Percentiles rank a stretch among this genome's conserved stretches.
Conservation (phyloP, 2,888 invertebrate species). For the Rutpela maculata region DNA sequence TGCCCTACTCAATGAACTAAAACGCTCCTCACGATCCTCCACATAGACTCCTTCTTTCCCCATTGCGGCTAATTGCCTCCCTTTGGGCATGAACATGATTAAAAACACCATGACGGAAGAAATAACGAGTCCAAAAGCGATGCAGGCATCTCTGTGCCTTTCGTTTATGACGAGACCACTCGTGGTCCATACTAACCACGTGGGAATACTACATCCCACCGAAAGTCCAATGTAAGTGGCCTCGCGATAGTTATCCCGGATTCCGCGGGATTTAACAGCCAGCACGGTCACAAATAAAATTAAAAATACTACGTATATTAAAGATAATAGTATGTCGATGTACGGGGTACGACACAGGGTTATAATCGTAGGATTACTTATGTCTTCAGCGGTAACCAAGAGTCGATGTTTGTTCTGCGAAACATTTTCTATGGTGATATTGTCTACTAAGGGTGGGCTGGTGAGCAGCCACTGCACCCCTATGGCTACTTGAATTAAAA, state of each 20-base stretch:
- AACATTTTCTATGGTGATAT: constrained; percentile 70
- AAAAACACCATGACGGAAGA: constrained; percentile 91
- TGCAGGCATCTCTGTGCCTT: constrained; percentile 89
- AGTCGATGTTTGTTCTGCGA: constrained; percentile 70
- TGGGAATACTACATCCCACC: constrained; percentile 89
- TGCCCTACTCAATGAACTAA: constrained; percentile 85
- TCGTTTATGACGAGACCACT: constrained; percentile 88
- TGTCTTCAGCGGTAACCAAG: constrained; percentile 70
- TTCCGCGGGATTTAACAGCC: constrained; percentile 89
- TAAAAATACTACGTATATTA: constrained; percentile 89
- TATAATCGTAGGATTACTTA: constrained; percentile 62
- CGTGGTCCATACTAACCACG: constrained; percentile 90
- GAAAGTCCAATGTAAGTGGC: constrained; percentile 94
- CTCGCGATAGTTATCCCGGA: constrained; percentile 95
- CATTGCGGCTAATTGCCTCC: constrained; percentile 92
- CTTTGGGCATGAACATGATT: constrained; percentile 96
- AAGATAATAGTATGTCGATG: constrained; percentile 84
- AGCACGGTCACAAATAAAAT: constrained; percentile 90
- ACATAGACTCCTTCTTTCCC: constrained; percentile 91
- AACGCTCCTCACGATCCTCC: constrained; percentile 88
- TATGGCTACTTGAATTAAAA: constrained; percentile 91
- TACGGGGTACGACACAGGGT: constrained; percentile 82
- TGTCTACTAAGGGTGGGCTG: constrained; percentile 81
- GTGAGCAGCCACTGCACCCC: constrained; percentile 90
- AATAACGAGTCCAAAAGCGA: constrained; percentile 91